Base-by-base conservation (phyloP, 2,113 vertebrate genomes). In the Turnix velox region DNA sequence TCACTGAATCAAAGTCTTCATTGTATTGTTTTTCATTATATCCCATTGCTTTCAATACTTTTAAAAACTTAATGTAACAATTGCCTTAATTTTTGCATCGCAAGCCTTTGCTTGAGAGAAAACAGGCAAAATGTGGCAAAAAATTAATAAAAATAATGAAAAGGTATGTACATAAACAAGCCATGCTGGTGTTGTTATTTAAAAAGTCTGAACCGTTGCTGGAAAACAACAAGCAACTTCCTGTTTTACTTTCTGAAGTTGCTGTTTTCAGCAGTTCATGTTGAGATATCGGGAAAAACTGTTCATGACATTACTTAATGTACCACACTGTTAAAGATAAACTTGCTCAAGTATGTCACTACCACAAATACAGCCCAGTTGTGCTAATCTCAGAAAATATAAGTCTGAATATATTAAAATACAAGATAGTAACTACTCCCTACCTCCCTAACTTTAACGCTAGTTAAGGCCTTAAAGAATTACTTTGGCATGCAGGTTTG, bases 311-410 rank as follows among this genome's bases (percentile, higher is more conserved):
- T 65, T 28, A 55, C 39, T 68, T 5, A 9, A 65, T 35, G 12
- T 57, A 37, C 31, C 13, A n/a, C 2, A 20, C 6, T 57, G 9
- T 58, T 43, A 40, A 65, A 35, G 71, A 71, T 33, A 82, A 37
- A 55, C 7, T 12, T 11, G 5, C n/a, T 59, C 2, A 69, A 57
- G 16, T 52, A 37, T 81, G 10, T 51, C 48, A 33, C 16, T 59
- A 49, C 18, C 4, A 19, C 48, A 37, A 71, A 12, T 66, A 62
- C 27, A 91, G 45, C 35, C 37, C 27, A 49, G 28, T 28, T 92
- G 0, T 37, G 45, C 7, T 58, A 3, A 30, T 57, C 20, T 79
- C 39, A 49, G 14, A 58, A 83, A 63, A 17, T 0, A 0, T 20
- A 74, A 24, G 3, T 84, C 72, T 72, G 68, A 43, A 19, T 57